phyloP scores from a whole-genome alignment of 2,113 vertebrate species.

The Antechinus stuartii region DNA sequence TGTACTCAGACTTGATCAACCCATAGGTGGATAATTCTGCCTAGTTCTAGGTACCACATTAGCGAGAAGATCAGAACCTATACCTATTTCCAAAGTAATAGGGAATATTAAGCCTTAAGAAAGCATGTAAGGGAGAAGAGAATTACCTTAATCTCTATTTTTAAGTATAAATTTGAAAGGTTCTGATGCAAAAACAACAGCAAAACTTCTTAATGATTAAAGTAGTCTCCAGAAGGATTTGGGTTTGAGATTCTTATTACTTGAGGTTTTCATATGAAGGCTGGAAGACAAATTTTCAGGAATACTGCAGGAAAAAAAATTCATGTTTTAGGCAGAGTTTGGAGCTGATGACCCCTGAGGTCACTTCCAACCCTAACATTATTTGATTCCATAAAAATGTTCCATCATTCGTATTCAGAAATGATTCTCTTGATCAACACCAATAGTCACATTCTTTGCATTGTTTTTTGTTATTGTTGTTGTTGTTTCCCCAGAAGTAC shows the following conservation, averaged over 20 bases:
- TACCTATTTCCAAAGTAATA: neutral
- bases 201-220: neutral
- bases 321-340: neutral
- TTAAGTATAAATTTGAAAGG: neutral
- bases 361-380: neutral
- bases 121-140: neutral
- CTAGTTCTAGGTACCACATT: neutral
- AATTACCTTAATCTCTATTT: neutral
- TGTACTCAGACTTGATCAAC: neutral
- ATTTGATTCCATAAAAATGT: slow-evolving; percentile 26
- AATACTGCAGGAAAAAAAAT: neutral
- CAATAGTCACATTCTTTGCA: slow-evolving; percentile 17
- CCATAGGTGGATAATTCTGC: neutral
- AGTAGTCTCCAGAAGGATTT: neutral
- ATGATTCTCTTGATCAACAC: neutral
- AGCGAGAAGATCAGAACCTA: neutral
- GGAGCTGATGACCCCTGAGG: neutral
- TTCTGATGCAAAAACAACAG: neutral
- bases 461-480: neutral
- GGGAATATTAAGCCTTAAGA: neutral
- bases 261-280: neutral
- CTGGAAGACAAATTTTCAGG: neutral
- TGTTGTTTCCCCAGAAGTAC: slow-evolving; percentile 25
- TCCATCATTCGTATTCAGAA: neutral
- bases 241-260: neutral